Evolutionary conservation across 2,888 invertebrate species (phyloP), one percentile per base, ranked within the genome.

Genomic region (Tromatobia lineatoria): DNA sequence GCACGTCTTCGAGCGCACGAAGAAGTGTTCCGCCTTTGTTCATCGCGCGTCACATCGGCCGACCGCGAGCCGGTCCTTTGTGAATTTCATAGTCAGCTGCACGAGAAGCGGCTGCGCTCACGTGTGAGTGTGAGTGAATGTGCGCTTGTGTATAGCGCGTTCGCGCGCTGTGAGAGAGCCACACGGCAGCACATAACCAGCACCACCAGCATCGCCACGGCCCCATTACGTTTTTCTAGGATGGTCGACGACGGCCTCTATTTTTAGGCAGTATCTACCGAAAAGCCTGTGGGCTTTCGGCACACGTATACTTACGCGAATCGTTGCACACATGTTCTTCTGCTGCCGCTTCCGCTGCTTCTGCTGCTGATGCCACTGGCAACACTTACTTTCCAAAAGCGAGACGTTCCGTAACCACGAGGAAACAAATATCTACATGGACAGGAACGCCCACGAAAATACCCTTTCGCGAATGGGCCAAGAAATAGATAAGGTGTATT

Each of bases 31-130:
- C 89, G 88, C 90, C 90, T 91, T 91, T 91, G 91, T 91, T 90
- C 89, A 88, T 86, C 75, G 79, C 78, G 81, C 81, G 78, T 79
- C 81, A 79, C 84, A 71, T 82, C 77, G 77, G 64, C 73, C 83
- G 76, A 80, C 74, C 83, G 80, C 83, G 83, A 80, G 74, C 67
- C 76, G 85, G 86, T 88, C 89, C 90, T 91, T 91, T 89, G 91
- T 91, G 86, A 90, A 90, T 91, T 89, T 90, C 88, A 80, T 90
- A 90, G 91, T 90, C 89, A 90, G 89, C 90, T 91, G 91, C 91
- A 90, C 91, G 90, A 89, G 88, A 89, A 87, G 82, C 85, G 79
- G 84, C 79, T 81, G 87, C 86, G 86, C 74, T 87, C 80, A 73
- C 85, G 77, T 80, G 70, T 84, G 79, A 78, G 66, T 59, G 76